Evolutionary conservation across 2,888 invertebrate genomes (phyloP).

Genomic region (Oscheius sp.): DNA sequence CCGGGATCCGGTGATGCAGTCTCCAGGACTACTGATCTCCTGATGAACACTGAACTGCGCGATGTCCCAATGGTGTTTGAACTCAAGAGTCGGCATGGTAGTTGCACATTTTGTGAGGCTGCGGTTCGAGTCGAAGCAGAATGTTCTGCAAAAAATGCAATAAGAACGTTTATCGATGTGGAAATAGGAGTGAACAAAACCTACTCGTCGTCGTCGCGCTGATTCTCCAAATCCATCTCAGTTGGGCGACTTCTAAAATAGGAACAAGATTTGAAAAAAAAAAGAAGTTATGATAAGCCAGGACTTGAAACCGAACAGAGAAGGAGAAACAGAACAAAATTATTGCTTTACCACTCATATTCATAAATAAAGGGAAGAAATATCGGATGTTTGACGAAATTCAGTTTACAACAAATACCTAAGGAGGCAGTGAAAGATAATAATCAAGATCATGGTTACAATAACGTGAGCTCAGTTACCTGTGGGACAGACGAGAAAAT

Average conservation of each 20-base stretch:
- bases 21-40: constrained; percentile 45
- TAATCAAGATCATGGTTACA: too few species aligned
- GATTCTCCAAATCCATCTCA: too few species aligned
- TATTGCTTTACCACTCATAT: background rate
- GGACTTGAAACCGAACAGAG: too few species aligned
- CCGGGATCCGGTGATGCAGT: constrained; percentile 42
- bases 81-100: constrained; percentile 14
- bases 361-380: background rate
- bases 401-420: background rate
- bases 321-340: background rate
- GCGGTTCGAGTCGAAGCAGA: background rate
- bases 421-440: background rate
- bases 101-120: constrained; percentile 19
- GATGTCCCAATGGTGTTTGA: constrained; percentile 44
- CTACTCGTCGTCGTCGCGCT: background rate
- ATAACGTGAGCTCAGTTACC: background rate
- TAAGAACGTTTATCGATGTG: background rate
- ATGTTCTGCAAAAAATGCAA: constrained; percentile 1
- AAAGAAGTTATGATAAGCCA: too few species aligned
- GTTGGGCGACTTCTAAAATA: too few species aligned
- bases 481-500: background rate
- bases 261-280: too few species aligned
- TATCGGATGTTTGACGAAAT: background rate
- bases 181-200: background rate
- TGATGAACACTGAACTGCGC: constrained; percentile 53